Evolutionary conservation across 64 coral and sea anemone species (phyloP), one percentile per base, ranked within the genome.

Genomic region (Stichodactyla mertensii): DNA sequence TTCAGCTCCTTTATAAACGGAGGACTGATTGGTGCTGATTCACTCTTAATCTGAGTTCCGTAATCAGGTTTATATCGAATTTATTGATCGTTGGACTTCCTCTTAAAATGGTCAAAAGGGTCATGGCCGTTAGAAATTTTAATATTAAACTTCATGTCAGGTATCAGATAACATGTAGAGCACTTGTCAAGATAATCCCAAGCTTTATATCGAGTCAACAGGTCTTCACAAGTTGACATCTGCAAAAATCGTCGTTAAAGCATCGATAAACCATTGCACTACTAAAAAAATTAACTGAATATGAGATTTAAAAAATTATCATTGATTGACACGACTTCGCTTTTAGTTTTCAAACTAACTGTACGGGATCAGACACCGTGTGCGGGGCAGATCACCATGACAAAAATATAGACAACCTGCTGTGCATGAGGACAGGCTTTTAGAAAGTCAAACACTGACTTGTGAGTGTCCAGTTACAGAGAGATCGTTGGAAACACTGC

Each of bases 31-130:
- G 4, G 7, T 7, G n/a, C 24, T 71, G 69, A 27, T 74, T 74
- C n/a, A 4, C 24, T 74, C 2, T 58, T 74, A 20, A 31, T 28
- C 7, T 11, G 69, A 26, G 69, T 74, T 74, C 10, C 64, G 64
- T 69, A 69, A 69, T 58, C 56, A 58, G 56, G 56, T 58, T 58
- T 45, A 45, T 0, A 58, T 58, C 56, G 56, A 58, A 45, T n/a
- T n/a, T 45, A 45, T 45, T 69, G n/a, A 74, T 27, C 69, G 69
- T 74, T 31, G 69, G 69, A 74, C 69, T 74, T 74, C 69, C 69
- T 74, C 24, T 74, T 74, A 26, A 31, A 74, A 28, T 66, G 59
- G 13, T 61, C 59, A 45, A 15, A 16, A 13, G 13, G 13, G n/a
- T 23, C 7, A 74, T 27, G 24, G 23, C 69, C 69, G 69, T 74